Evolutionary conservation across 2,888 invertebrate species (phyloP), one percentile per base, ranked within the genome.

Genomic region (Rhagonycha fulva): DNA sequence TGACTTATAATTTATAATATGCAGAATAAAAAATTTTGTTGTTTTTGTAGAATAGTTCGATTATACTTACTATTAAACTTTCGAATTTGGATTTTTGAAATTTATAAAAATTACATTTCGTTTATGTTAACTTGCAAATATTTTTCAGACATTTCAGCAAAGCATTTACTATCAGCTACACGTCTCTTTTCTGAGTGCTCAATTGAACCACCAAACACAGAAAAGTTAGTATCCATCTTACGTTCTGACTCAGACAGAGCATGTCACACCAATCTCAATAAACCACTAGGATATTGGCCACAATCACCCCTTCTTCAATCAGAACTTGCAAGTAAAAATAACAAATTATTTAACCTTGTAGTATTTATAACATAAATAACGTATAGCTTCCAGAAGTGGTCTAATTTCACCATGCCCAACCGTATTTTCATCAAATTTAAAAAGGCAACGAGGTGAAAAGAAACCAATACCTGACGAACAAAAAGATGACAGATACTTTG

Each of bases 401-500:
- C 19, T 78, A 62, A 9, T 78, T n/a, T 74, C 78, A 14, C 78
- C 76, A 19, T 70, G 62, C 24, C 66, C 66, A 19, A 26, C 63
- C 19, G 24, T 75, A 70, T 78, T 79, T 76, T 79, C 72, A 74
- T 74, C 81, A 28, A 82, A 83, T 70, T 84, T 87, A 23, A 87
- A 91, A 77, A 87, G 94, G 4, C 92, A 93, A 0, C 90, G 96
- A 3, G 94, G 95, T 0, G 95, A 95, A 85, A 96, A 96, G 85
- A 92, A 95, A 72, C 94, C 96, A 0, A 96, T 96, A 72, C 97
- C 97, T 0, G 92, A 93, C 0, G 96, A 95, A 69, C 91, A 95
- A 85, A 97, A 97, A 84, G 97, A 97, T 83, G 94, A 94, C 77
- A 96, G 95, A 87, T 97, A 97, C 87, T 97, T 93, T 86, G 97